These are phyloP conservation scores for Antrozous pallidus DNA, from an alignment of 2,797 vertebrate genomes.

Conservation along the genomic window DNA sequence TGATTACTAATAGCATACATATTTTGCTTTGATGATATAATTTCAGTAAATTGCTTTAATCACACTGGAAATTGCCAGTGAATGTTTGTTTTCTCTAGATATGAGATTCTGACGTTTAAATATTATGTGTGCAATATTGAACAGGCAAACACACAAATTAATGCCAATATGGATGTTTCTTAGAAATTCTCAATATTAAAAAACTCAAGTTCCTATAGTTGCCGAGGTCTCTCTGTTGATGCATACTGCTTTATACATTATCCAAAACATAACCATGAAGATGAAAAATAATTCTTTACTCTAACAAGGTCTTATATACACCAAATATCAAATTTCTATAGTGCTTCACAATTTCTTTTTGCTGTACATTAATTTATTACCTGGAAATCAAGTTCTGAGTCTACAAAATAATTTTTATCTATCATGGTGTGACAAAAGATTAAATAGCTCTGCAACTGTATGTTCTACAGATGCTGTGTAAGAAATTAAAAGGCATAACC, in stretches of 20 bases:
- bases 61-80: conserved; percentile 46
- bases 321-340: not conserved
- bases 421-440: not conserved
- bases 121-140: conserved; percentile 29
- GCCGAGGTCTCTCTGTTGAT: not conserved
- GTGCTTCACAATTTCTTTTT: not conserved
- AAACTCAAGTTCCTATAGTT: not conserved
- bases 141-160: not conserved
- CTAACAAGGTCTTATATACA: not conserved
- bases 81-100: conserved; percentile 57
- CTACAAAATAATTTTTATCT: not conserved
- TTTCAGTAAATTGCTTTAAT: conserved; percentile 59
- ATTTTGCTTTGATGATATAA: conserved; percentile 61
- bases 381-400: not conserved
- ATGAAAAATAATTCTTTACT: not conserved
- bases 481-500: not conserved
- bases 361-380: not conserved
- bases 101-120: not conserved
- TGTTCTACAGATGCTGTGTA: not conserved
- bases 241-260: not conserved
- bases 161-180: not conserved
- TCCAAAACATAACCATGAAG: not conserved
- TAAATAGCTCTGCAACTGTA: not conserved
- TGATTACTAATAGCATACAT: conserved; percentile 43
- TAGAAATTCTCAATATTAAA: not conserved